Evolutionary conservation across 1,140 invertebrate species (phyloP).

Genomic region (Cherax quadricarinatus): DNA sequence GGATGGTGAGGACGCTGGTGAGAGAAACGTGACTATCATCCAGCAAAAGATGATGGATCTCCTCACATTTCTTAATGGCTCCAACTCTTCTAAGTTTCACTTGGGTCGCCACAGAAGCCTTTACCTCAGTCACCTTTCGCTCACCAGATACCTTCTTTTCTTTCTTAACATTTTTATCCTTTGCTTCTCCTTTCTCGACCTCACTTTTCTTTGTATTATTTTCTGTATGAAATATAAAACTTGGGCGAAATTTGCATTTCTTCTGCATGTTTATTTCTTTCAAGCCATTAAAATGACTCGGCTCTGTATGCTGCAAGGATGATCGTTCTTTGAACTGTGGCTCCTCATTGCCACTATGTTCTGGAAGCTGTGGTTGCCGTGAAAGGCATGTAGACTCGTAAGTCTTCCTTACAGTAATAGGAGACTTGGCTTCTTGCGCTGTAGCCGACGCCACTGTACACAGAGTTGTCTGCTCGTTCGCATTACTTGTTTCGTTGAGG

Average conservation of each 20-base stretch:
- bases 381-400: neutral
- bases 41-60: neutral
- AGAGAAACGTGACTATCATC: neutral
- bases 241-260: neutral
- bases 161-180: neutral
- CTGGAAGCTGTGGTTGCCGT: neutral
- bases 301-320: neutral
- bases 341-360: too few relatives aligned
- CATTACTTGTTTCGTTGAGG: neutral
- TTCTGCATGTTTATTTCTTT: neutral
- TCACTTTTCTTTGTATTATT: neutral
- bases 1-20: neutral
- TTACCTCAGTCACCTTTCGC: neutral
- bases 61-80: neutral
- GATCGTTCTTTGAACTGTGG: neutral
- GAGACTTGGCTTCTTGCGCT: neutral
- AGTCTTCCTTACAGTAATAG: neutral
- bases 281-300: neutral
- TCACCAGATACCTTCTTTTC: neutral
- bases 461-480: neutral
- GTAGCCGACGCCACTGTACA: neutral
- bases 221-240: neutral
- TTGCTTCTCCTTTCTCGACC: neutral
- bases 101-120: neutral
- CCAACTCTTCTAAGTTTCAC: neutral